Percentiles rank a stretch among this genome's conserved stretches.
Evolutionary conservation across 2,888 invertebrate genomes (phyloP).

Genomic region (Agrotis clavis): DNA sequence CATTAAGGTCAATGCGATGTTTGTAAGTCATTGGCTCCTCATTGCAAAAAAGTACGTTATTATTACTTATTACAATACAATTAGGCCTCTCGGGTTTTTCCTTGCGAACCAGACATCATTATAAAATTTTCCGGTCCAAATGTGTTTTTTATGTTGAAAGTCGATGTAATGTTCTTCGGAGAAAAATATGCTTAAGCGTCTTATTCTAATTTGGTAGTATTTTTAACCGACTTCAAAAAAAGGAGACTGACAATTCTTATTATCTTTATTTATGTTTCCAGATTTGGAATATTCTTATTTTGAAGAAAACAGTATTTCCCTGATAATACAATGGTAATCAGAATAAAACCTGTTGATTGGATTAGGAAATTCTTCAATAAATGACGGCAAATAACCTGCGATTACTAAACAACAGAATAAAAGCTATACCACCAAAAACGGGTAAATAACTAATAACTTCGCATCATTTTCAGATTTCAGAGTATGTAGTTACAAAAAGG

Average conservation of each 20-base stretch:
- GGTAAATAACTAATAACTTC: not conserved
- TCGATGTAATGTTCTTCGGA: not conserved
- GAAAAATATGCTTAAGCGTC: not conserved
- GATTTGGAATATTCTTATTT: no score
- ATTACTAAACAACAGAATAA: no score
- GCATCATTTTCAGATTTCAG: not conserved
- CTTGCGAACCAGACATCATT: not conserved
- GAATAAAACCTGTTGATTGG: no score
- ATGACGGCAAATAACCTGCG: no score
- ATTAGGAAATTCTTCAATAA: no score
- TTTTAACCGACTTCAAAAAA: no score
- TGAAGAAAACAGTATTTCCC: no score
- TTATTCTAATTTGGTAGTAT: not conserved
- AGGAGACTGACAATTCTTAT: no score
- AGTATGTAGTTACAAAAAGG: not conserved
- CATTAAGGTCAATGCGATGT: slow-evolving; percentile 7
- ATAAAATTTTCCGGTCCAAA: slow-evolving; percentile 7
- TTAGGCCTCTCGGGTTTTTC: slow-evolving; percentile 12
- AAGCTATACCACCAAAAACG: no score
- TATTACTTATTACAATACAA: not conserved
- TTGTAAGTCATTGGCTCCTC: not conserved
- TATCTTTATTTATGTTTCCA: no score
- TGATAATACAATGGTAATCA: no score
- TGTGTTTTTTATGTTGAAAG: slow-evolving; percentile 33
- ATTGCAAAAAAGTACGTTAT: slow-evolving; percentile 18